Base-by-base conservation (phyloP, 2,113 vertebrate species). In the Neotoma lepida region DNA sequence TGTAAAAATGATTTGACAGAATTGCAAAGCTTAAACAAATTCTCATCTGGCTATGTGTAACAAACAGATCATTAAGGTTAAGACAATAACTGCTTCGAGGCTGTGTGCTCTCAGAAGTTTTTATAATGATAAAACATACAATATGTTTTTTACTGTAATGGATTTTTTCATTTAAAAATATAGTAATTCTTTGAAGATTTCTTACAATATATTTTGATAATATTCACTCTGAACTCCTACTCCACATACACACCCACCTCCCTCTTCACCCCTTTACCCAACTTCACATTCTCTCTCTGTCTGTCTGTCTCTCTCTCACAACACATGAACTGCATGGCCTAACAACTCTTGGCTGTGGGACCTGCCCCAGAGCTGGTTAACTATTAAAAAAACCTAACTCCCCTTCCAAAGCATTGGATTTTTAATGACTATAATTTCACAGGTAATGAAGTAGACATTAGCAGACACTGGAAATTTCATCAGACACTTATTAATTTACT, bases 1-100 rank as follows among this genome's bases (percentile, higher is more conserved):
- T 88, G 9, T 80, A 89, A 95, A 87, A 81, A 74, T 89, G 95
- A 91, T 87, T 93, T 56, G 15, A 89, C 93, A 89, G 39, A 46
- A 89, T 94, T 86, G 24, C 78, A 74, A 89, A 89, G 61, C 22
- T 66, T 95, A 66, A 58, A 61, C 8, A 91, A 91, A 93, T 93
- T 89, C 35, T 71, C 35, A 80, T 91, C 86, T 95, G 66, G 35
- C 39, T 93, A 17, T 73, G 26, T 68, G 30, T 73, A 76, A 35
- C 70, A 58, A 76, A 35, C 70, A 58, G 58, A 49, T 54, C 90
- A 44, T 94, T 94, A 88, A 80, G 18, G 61, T 39, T 44, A 82
- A 41, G 35, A 90, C 17, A 87, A 20, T 41, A 66, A 39, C 49
- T 35, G 82, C 10, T 82, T 77, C 18, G 33, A 86, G 94, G 90